These are phyloP conservation scores for Sitta carolinensis DNA, from an alignment of 2,797 vertebrate genomes.

Conservation along the genomic window DNA sequence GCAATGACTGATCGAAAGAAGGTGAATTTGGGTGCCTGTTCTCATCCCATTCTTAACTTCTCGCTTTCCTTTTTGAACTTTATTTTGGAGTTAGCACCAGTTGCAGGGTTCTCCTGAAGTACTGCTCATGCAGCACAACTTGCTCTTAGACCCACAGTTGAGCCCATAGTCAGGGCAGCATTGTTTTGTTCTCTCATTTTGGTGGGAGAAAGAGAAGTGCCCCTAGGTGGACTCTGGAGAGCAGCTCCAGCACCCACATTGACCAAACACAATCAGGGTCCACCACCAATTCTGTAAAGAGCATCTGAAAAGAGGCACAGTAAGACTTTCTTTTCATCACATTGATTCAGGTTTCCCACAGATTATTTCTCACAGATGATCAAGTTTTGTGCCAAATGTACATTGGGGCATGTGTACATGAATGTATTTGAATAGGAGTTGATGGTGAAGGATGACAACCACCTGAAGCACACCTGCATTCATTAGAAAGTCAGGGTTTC, in stretches of 20 bases:
- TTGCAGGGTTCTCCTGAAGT: neutral
- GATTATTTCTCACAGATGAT: neutral
- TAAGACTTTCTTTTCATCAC: too few species aligned
- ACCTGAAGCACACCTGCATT: neutral
- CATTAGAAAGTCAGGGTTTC: neutral
- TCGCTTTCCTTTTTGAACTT: neutral
- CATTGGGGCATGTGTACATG: accelerated
- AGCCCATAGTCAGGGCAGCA: neutral
- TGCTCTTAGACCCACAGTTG: neutral
- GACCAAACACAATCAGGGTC: neutral
- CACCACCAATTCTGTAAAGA: neutral
- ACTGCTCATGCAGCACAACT: neutral
- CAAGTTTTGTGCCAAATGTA: neutral
- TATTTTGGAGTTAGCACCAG: neutral
- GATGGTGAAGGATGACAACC: neutral
- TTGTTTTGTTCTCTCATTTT: neutral
- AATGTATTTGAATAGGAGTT: neutral
- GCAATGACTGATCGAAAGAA: neutral
- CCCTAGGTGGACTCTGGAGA: neutral
- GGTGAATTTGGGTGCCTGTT: neutral
- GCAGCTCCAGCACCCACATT: neutral
- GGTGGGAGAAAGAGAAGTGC: neutral
- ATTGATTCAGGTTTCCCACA: neutral
- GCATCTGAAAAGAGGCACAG: neutral
- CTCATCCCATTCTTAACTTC: neutral